Conservation (phyloP, 1,140 invertebrate genomes). For the Trachymyrmex cornetzi region DNA sequence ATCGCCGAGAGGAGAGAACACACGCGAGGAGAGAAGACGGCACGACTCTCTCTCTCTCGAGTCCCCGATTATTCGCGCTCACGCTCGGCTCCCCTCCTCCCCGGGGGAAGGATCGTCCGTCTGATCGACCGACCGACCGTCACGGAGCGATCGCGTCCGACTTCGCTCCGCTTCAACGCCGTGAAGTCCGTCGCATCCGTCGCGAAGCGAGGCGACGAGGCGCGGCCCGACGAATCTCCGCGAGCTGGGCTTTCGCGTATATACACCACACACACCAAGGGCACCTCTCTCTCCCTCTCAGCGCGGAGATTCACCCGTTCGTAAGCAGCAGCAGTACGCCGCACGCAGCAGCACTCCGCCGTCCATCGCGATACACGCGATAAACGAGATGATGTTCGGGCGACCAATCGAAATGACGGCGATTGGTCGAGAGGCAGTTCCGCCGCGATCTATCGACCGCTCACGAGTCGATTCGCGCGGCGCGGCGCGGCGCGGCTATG, state of each 20-base stretch:
- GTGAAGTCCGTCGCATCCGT: slow-evolving; percentile 1
- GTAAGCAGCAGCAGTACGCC: slow-evolving; percentile 51
- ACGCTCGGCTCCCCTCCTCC: background rate
- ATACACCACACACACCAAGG: slow-evolving; percentile 7
- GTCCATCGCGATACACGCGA: slow-evolving; percentile 47
- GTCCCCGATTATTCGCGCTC: slow-evolving; percentile 18
- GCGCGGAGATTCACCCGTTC: slow-evolving; percentile 33
- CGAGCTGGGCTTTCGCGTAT: slow-evolving; percentile 6
- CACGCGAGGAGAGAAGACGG: background rate
- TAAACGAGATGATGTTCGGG: slow-evolving; percentile 6
- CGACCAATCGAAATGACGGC: background rate
- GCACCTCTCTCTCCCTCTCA: slow-evolving; percentile 45
- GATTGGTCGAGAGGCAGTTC: background rate
- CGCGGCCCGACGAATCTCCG: slow-evolving; percentile 20
- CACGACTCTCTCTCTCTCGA: background rate
- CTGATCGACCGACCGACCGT: background rate
- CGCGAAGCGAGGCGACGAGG: slow-evolving; percentile 12
- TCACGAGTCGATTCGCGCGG: background rate
- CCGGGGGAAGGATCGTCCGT: background rate
- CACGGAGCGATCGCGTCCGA: slow-evolving; percentile 44
- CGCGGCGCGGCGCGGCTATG: background rate
- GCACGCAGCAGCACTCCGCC: slow-evolving; percentile 43
- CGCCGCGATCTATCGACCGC: background rate
- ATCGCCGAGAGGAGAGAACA: background rate
- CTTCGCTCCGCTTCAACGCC: slow-evolving; percentile 39